Evolutionary conservation across 2,113 vertebrate species (phyloP).

Genomic region (Oryzias javanicus): DNA sequence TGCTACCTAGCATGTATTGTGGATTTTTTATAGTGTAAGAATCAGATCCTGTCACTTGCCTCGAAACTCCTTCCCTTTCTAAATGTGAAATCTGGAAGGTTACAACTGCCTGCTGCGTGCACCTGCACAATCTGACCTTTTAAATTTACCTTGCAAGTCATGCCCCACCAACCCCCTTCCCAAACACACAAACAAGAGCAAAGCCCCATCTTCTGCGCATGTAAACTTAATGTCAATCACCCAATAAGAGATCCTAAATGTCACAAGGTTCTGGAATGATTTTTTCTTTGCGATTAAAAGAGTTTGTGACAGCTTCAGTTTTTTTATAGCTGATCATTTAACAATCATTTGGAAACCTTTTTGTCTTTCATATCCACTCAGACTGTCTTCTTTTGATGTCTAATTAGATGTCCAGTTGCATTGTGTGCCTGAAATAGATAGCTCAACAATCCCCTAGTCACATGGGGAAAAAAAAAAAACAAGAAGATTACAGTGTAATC

Average conservation of each 20-base stretch:
- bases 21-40: no score
- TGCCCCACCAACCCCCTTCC: neutral
- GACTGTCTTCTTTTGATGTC: slow-evolving; percentile 6
- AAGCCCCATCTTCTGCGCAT: slow-evolving; percentile 14
- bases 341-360: no score
- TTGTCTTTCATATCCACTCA: slow-evolving; percentile 3
- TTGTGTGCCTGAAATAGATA: slow-evolving; percentile 14
- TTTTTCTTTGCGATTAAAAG: slow-evolving; percentile 34
- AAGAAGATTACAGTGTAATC: neutral
- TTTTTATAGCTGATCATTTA: neutral
- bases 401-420: slow-evolving; percentile 15
- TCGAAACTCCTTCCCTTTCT: slow-evolving; percentile 4
- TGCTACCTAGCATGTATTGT: no score
- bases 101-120: slow-evolving; percentile 42
- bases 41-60: neutral
- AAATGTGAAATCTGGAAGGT: slow-evolving; percentile 39
- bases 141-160: slow-evolving; percentile 74
- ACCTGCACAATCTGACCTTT: slow-evolving; percentile 68
- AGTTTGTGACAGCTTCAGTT: neutral
- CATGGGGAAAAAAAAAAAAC: neutral
- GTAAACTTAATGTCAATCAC: slow-evolving; percentile 57
- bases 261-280: slow-evolving; percentile 53
- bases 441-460: neutral
- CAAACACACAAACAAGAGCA: slow-evolving; percentile 11
- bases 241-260: slow-evolving; percentile 47